Base-by-base conservation (phyloP, 2,888 invertebrate species). In the Leptopilina drosophilae region DNA sequence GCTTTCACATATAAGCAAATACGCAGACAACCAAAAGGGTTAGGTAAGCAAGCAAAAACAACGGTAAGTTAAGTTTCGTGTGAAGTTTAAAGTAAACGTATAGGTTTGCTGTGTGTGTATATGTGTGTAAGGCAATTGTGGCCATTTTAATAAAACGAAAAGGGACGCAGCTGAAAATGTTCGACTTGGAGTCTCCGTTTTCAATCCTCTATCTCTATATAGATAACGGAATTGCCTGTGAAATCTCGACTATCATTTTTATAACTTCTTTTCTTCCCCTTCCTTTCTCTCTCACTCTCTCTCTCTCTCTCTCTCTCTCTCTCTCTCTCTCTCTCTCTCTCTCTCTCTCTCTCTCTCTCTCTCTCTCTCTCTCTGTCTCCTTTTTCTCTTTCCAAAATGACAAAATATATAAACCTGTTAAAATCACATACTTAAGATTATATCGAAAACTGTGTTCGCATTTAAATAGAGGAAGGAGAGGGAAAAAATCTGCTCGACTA, bases 1-100 rank as follows among this genome's bases (percentile, higher is more conserved):
- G 53, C 69, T n/a, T n/a, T 53, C 53, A 76, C 42, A 62, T 62
- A 15, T 15, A 76, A 76, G 20, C 15, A 62, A 64, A 76, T 40
- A 15, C 20, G 20, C 5, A n/a, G 20, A 33, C 33, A 33, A 33
- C 33, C 33, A 2, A 33, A 33, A 2, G 33, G 11, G 15, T 7
- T 46, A 26, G n/a, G 14, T 59, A 76, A 59, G 33, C 12, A 59
- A 20, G n/a, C 14, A 76, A 46, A 76, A 76, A 62, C 59, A 76
- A 62, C 26, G 76, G 42, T 42, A 64, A 15, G 62, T 62, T 9
- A 46, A 76, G 62, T 46, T 46, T 40, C 46, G 11, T 14, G 8
- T 76, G 12, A 62, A 62, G 62, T 64, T 6, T 42, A 42, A 42
- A 42, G 42, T 42, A 5, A 8, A 8, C 6, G 42, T 42, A 6